Evolutionary conservation across 2,888 invertebrate genomes (phyloP).

Genomic region (Cancer borealis): DNA sequence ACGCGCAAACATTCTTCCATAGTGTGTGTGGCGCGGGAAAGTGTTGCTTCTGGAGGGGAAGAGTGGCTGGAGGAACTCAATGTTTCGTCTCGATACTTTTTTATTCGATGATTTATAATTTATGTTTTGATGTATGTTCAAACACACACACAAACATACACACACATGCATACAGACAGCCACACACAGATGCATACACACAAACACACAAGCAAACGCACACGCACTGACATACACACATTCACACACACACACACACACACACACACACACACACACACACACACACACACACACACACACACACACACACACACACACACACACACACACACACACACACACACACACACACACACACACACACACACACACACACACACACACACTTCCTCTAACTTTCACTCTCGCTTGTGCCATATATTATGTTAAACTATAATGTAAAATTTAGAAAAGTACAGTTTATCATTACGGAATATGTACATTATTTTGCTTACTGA

Average conservation of each 20-base stretch:
- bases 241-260: constrained; percentile 12
- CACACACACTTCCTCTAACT: not conserved
- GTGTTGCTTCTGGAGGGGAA: no score
- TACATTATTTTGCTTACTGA: not conserved
- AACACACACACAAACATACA: no score
- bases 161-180: no score
- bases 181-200: no score
- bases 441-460: not conserved
- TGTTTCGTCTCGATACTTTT: no score
- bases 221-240: not conserved
- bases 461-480: not conserved
- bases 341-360: not conserved
- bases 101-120: no score
- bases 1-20: not conserved
- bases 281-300: no score
- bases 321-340: no score
- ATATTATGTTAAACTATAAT: not conserved
- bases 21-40: no score
- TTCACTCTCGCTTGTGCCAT: not conserved
- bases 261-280: constrained; percentile 30
- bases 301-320: no score
- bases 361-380: not conserved
- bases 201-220: not conserved
- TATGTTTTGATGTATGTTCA: no score
- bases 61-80: no score